These are phyloP conservation scores for Cryptotermes secundus DNA, from an alignment of 1,140 invertebrate genomes.

Conservation along the genomic window DNA sequence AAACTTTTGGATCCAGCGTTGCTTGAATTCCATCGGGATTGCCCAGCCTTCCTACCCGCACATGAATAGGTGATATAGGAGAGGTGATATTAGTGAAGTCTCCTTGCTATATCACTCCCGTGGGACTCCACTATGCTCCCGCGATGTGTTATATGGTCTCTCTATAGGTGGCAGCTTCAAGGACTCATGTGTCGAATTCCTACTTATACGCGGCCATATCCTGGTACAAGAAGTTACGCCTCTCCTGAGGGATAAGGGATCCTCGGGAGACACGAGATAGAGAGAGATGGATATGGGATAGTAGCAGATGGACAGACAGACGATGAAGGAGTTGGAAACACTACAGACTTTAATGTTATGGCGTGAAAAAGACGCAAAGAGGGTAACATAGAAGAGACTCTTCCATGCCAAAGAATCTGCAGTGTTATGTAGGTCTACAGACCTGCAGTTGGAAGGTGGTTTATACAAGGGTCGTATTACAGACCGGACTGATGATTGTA, in stretches of 20 bases:
- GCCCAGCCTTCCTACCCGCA: conserved; percentile 13
- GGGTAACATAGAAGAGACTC: neutral
- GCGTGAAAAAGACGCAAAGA: neutral
- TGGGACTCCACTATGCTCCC: neutral
- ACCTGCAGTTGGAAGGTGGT: neutral
- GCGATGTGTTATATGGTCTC: conserved; percentile 27
- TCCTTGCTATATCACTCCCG: conserved; percentile 23
- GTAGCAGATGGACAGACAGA: neutral
- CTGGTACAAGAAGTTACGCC: conserved; percentile 23
- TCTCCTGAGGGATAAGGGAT: conserved; percentile 15
- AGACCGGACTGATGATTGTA: neutral
- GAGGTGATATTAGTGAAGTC: conserved; percentile 29
- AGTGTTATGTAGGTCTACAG: neutral
- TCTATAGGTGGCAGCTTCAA: conserved; percentile 17
- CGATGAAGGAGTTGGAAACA: conserved; percentile 5
- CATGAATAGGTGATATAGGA: conserved; percentile 28
- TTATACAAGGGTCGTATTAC: neutral
- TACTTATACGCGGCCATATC: conserved; percentile 26
- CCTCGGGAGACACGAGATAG: neutral
- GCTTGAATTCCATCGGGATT: conserved; percentile 25
- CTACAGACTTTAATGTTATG: neutral
- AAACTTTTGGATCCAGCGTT: conserved; percentile 5
- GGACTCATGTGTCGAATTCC: conserved; percentile 27
- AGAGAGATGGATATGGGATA: conserved; percentile 21
- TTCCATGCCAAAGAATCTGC: neutral